Base-by-base conservation (phyloP, 1,140 invertebrate species). In the Scaptomyza hsui region DNA sequence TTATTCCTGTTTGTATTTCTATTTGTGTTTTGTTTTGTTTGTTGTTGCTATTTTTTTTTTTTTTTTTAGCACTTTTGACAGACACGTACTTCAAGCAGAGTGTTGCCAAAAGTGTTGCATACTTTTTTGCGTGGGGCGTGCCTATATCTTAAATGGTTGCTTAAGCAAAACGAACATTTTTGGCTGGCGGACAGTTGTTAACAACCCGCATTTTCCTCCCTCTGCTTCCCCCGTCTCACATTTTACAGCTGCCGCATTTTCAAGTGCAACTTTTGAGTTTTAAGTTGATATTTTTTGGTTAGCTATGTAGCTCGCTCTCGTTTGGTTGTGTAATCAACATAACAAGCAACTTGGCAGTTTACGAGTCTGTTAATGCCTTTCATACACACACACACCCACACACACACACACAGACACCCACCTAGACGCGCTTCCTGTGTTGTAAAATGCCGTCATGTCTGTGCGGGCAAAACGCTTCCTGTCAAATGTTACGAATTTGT, bases 331-430 rank as follows among this genome's bases (percentile, higher is more conserved):
- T 88, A 86, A 86, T 86, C 82, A 86, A 86, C 82, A 86, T 86
- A 86, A 86, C 82, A 86, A 88, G 82, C 82, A 82, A 88, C 78
- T 82, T 73, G 72, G 26, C 82, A 86, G 74, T 86, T 86, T 86
- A 86, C 82, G 82, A 86, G 65, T 88, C 78, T 86, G 82, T 86
- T 86, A 86, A 86, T 86, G 82, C 72, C 71, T 82, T 63, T 44
- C 42, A 49, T 62, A 63, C 61, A 63, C n/a, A 67, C 51, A 68
- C 13, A 68, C 21, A 65, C 24, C 60, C 16, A 60, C 16, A 19
- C 2, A 35, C 16, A 45, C 21, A 53, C 18, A 62, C 62, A 37
- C 42, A 77, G 62, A 78, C 73, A 69, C 21, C 49, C 69, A 76
- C 62, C 81, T 79, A 86, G 81, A 86, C 74, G 71, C 76, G 78